Evolutionary conservation across 2,113 vertebrate genomes (phyloP).

Genomic region (Lamprotornis superbus): DNA sequence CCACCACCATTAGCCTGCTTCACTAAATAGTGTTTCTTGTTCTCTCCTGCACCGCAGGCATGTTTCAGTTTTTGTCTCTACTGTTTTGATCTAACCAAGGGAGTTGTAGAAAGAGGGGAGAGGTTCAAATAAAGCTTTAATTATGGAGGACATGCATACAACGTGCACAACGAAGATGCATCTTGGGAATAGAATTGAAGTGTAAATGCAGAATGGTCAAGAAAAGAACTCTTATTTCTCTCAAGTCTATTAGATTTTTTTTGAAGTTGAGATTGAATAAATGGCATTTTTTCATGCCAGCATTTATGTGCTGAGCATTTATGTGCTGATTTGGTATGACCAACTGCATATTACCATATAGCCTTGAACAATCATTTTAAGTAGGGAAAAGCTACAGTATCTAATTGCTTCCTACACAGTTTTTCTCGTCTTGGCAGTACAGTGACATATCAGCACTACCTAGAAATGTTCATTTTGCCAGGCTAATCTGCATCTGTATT

Average conservation of each 20-base stretch:
- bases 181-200: background rate
- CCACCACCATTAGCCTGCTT: background rate
- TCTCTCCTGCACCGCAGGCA: background rate
- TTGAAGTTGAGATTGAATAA: background rate
- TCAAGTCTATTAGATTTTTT: background rate
- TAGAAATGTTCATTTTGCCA: background rate
- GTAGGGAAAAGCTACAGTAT: background rate
- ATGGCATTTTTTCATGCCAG: background rate
- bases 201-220: background rate
- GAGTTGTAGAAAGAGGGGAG: conserved; percentile 7
- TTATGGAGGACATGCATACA: background rate
- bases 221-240: background rate
- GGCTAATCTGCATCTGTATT: background rate
- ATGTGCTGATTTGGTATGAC: background rate
- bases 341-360: background rate
- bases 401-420: conserved; percentile 20
- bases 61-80: conserved; percentile 21
- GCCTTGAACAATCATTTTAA: conserved; percentile 1
- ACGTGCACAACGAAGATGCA: background rate
- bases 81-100: conserved; percentile 42
- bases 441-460: background rate
- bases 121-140: conserved; percentile 32
- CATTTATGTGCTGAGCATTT: background rate
- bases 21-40: background rate
- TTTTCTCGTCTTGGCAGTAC: background rate